Conservation (phyloP, 2,797 vertebrate species). For the Phalloptychus januarius region DNA sequence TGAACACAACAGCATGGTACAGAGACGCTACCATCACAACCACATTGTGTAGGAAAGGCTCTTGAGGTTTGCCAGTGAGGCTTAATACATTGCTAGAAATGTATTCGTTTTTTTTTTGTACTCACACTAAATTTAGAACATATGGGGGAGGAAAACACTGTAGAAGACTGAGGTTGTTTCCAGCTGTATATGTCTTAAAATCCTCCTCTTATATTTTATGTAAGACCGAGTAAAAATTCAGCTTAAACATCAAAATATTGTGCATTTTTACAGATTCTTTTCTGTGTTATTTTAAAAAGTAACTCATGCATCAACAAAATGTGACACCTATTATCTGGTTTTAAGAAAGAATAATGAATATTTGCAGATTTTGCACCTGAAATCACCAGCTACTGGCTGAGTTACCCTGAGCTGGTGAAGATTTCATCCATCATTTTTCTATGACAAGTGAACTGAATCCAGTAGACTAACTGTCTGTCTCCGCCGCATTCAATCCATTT, state of each 20-base stretch:
- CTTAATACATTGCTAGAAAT: slow-evolving; percentile 44
- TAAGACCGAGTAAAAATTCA: background rate
- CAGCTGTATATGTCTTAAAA: slow-evolving; percentile 34
- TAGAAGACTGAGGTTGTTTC: slow-evolving; percentile 39
- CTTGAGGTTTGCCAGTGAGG: slow-evolving; percentile 26
- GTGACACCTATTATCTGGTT: background rate
- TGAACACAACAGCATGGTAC: slow-evolving; percentile 6
- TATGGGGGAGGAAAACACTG: slow-evolving; percentile 46
- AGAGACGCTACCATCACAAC: slow-evolving; percentile 19
- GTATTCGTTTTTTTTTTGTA: slow-evolving; percentile 42
- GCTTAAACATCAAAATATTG: background rate
- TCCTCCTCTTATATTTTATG: slow-evolving; percentile 2
- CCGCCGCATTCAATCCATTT: background rate
- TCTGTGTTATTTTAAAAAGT: background rate
- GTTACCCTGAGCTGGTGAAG: slow-evolving; percentile 14
- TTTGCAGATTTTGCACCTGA: background rate
- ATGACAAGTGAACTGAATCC: slow-evolving; percentile 18
- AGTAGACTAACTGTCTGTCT: background rate
- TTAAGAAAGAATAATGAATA: background rate
- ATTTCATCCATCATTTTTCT: slow-evolving; percentile 21
- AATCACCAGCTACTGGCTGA: slow-evolving; percentile 7
- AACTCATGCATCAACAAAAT: background rate
- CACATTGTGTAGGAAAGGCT: slow-evolving; percentile 17
- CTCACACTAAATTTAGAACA: slow-evolving; percentile 52
- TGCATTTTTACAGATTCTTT: background rate